phyloP scores from a whole-genome alignment of 2,113 vertebrate genomes.

The Vireo altiloquus region DNA sequence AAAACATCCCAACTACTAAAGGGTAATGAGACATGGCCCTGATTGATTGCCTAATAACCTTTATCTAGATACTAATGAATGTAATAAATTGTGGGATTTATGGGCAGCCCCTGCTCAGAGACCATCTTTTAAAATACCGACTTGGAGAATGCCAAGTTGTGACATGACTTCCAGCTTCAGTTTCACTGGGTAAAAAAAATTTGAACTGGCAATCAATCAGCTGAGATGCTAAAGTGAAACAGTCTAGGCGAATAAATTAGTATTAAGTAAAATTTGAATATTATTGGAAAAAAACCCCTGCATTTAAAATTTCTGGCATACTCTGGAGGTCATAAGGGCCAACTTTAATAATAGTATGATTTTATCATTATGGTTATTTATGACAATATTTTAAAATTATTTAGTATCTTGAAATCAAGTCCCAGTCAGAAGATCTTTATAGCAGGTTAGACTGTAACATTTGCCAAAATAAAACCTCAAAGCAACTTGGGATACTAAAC shows the following conservation, averaged over 20 bases:
- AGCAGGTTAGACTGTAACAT: background rate
- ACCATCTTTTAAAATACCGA: conserved; percentile 12
- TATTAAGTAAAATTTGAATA: background rate
- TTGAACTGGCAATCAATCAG: conserved; percentile 20
- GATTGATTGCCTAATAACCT: conserved; percentile 56
- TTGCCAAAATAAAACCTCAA: background rate
- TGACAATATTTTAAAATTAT: background rate
- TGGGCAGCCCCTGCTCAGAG: background rate
- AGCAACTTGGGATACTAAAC: background rate
- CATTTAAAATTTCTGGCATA: background rate
- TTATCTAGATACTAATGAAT: conserved; percentile 49
- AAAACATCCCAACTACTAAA: conserved; percentile 49
- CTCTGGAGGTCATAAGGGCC: background rate
- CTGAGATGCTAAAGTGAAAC: background rate
- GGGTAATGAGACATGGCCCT: conserved; percentile 40
- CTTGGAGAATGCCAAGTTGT: background rate
- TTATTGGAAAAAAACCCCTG: background rate
- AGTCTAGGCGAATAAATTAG: background rate
- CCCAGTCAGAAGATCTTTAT: background rate
- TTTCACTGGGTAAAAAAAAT: background rate
- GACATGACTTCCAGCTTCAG: background rate
- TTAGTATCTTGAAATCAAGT: background rate
- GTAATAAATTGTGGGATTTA: conserved; percentile 48
- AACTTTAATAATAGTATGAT: background rate
- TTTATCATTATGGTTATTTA: background rate